Evolutionary conservation across 2,888 invertebrate genomes (phyloP).

Genomic region (Tenthredo scrophulariae): DNA sequence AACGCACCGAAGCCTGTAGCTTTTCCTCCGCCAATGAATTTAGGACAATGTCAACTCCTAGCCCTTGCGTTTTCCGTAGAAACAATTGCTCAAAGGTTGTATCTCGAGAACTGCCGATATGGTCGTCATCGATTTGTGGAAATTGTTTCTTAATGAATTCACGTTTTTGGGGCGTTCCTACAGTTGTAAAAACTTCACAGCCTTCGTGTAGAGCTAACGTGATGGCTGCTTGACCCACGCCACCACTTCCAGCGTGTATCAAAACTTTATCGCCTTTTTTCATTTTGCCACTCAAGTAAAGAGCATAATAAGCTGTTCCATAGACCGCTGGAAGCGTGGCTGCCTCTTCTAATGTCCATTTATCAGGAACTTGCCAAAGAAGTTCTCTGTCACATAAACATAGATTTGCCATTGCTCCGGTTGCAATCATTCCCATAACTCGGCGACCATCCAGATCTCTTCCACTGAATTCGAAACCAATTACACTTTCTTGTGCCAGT

Average conservation of each 20-base stretch:
- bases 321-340: conserved; percentile 85
- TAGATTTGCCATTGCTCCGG: conserved; percentile 80
- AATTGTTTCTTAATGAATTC: conserved; percentile 81
- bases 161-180: conserved; percentile 81
- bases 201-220: conserved; percentile 81
- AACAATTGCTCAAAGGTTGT: conserved; percentile 93
- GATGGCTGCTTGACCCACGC: conserved; percentile 86
- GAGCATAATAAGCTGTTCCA: conserved; percentile 82
- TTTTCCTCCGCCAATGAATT: conserved; percentile 97
- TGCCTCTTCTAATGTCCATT: conserved; percentile 84
- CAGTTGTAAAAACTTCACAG: conserved; percentile 83
- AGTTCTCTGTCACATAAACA: conserved; percentile 79
- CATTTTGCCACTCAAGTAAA: conserved; percentile 81
- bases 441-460: conserved; percentile 77
- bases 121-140: conserved; percentile 80
- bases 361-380: conserved; percentile 81
- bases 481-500: conserved; percentile 83
- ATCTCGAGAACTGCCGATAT: conserved; percentile 94
- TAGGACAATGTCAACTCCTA: conserved; percentile 47
- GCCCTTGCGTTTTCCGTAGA: conserved; percentile 82
- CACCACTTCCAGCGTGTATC: conserved; percentile 79
- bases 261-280: conserved; percentile 77
- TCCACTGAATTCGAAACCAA: conserved; percentile 87
- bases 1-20: conserved; percentile 85
- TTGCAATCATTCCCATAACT: conserved; percentile 77